These are phyloP conservation scores for Telmatherina bonti DNA, from an alignment of 2,797 vertebrate genomes.

Conservation along the genomic window DNA sequence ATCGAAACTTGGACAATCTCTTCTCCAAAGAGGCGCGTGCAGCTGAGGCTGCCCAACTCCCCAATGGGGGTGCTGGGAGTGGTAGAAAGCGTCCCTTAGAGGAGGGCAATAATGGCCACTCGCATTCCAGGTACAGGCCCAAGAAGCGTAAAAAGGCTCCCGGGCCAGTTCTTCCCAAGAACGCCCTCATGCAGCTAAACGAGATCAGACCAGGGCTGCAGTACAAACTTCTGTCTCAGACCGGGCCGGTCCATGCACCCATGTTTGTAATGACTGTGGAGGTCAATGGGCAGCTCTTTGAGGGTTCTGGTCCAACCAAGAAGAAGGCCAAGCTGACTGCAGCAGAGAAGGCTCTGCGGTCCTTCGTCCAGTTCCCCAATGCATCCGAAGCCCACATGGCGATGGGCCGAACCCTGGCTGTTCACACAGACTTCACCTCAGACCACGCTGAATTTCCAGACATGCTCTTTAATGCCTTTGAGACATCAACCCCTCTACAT, in stretches of 20 bases:
- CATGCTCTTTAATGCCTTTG: conserved; percentile 92
- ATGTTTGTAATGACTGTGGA: conserved; percentile 93
- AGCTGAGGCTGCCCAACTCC: conserved; percentile 81
- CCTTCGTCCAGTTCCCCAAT: conserved; percentile 93
- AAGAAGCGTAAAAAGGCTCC: conserved; percentile 90
- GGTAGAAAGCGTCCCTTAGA: conserved; percentile 91
- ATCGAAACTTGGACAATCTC: conserved; percentile 89
- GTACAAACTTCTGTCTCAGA: conserved; percentile 92
- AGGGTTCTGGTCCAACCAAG: conserved; percentile 92
- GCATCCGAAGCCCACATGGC: conserved; percentile 91
- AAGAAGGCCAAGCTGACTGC: conserved; percentile 95
- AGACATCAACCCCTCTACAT: conserved; percentile 79
- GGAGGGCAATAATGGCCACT: conserved; percentile 90
- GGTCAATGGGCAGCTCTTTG: conserved; percentile 92
- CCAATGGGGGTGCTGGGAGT: conserved; percentile 76
- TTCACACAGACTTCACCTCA: conserved; percentile 93
- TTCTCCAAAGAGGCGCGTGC: conserved; percentile 82
- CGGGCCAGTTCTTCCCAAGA: conserved; percentile 89
- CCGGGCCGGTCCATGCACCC: conserved; percentile 92
- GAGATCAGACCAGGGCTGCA: conserved; percentile 94
- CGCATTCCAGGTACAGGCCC: conserved; percentile 86
- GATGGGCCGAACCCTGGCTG: conserved; percentile 88
- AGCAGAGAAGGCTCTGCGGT: conserved; percentile 91
- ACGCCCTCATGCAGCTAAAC: conserved; percentile 95
- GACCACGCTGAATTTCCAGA: conserved; percentile 93